Evolutionary conservation across 92 coral and sea anemone genomes (phyloP), one percentile per base, ranked within the genome.

Genomic region (Paragorgia papillata): DNA sequence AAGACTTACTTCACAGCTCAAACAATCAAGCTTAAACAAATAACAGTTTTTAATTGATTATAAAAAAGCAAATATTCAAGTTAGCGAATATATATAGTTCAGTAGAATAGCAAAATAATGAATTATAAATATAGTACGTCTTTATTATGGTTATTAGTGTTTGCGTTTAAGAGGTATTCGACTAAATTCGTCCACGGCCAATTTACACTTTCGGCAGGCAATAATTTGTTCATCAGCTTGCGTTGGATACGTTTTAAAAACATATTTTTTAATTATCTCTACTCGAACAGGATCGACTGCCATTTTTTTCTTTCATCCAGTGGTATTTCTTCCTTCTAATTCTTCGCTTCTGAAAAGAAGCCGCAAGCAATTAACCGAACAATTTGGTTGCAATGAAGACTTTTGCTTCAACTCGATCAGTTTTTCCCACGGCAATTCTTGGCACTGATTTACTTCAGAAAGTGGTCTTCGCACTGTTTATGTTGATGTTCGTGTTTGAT

Each of bases 221-320:
- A 55, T 18, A 27, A 17, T 27, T 55, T 55, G 61, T 19, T 55
- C 29, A 55, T 55, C 61, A 19, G 24, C 61, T 55, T 18, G 29
- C 22, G 61, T 55, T 12, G 61, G 61, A 55, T 55, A 55, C 61
- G n/a, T n/a, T n/a, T n/a, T n/a, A n/a, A n/a, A n/a, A n/a, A n/a
- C n/a, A n/a, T n/a, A n/a, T n/a, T n/a, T 12, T 55, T 27, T 55
- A 9, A 55, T 12, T 55, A 12, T 55, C 22, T 55, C 61, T 19
- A 55, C 29, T 20, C 61, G 61, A 55, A 55, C 29, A 55, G 61
- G 61, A 55, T 55, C 61, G 22, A 55, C 61, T 19, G 61, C n/a
- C 61, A 55, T 19, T 24, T 55, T 55, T 19, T 55, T 55, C 29
- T 27, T 55, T 27, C 1, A 9, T 55, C 61, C 61, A 19, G 61